Evolutionary conservation across 2,888 invertebrate species (phyloP).

Genomic region (Hoplodrina ambigua): DNA sequence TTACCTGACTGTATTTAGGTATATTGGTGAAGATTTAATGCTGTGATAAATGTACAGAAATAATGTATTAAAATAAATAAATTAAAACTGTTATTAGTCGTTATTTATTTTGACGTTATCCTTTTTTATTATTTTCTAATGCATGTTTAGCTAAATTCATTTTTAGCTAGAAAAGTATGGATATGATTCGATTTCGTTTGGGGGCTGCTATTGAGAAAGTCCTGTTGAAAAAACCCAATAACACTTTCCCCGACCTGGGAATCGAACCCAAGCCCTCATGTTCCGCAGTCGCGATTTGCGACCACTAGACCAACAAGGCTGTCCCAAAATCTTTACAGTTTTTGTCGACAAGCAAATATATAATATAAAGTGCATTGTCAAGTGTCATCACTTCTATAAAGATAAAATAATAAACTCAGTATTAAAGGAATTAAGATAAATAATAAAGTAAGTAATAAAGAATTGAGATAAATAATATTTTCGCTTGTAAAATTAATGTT

Average conservation of each 20-base stretch:
- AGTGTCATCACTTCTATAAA: background rate
- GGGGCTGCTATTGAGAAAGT: too few species aligned
- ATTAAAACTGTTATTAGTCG: background rate
- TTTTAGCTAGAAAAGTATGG: too few species aligned
- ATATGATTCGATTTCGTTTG: too few species aligned
- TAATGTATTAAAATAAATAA: slow-evolving; percentile 4
- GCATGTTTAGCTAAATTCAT: too few species aligned
- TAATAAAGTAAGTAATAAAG: slow-evolving; percentile 14
- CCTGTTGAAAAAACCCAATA: too few species aligned
- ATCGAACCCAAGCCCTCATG: too few species aligned
- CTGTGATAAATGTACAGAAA: slow-evolving; percentile 35
- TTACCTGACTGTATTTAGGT: background rate
- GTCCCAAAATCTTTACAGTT: too few species aligned
- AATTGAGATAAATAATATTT: slow-evolving; percentile 12
- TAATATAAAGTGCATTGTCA: background rate
- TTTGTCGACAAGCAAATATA: background rate
- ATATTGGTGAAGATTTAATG: background rate
- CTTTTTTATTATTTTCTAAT: background rate
- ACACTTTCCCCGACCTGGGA: too few species aligned
- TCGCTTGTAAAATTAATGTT: background rate
- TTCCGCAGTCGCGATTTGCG: too few species aligned
- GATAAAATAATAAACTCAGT: background rate
- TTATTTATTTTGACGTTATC: background rate
- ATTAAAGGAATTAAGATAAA: background rate
- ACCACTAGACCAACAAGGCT: too few species aligned